Evolutionary conservation across 2,797 vertebrate genomes (phyloP).

Genomic region (Setipinna tenuifilis): DNA sequence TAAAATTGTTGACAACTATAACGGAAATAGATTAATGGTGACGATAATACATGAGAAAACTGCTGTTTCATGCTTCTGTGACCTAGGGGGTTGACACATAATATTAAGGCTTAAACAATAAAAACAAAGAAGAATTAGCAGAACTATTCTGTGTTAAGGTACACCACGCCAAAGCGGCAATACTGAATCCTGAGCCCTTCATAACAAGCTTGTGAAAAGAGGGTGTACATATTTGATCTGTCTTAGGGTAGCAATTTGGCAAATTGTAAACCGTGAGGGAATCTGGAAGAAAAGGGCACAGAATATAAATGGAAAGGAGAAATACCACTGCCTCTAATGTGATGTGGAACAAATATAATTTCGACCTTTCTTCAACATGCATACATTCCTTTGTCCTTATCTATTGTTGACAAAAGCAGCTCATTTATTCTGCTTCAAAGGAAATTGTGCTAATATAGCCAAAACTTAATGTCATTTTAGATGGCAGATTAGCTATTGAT

Average conservation of each 20-base stretch:
- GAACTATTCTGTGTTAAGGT: background rate
- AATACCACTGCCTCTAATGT: background rate
- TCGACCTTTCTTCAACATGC: background rate
- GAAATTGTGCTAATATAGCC: conserved; percentile 45
- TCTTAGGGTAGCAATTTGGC: background rate
- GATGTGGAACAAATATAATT: background rate
- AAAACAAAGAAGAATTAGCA: background rate
- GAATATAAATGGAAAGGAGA: background rate
- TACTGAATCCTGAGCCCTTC: background rate
- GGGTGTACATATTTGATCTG: background rate
- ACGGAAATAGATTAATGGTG: background rate
- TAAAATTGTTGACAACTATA: no score
- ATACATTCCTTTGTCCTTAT: background rate
- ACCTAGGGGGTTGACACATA: background rate
- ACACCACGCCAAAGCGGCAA: background rate
- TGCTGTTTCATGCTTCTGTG: background rate
- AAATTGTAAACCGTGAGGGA: background rate
- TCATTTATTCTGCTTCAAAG: background rate
- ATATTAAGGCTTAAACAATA: background rate
- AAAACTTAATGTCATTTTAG: conserved; percentile 65
- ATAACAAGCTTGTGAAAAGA: background rate
- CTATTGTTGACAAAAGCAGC: background rate
- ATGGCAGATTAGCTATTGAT: conserved; percentile 74
- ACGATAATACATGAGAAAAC: background rate
- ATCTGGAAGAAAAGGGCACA: background rate